These are phyloP conservation scores for Pitta sordida DNA, from an alignment of 2,113 vertebrate genomes.

Conservation along the genomic window DNA sequence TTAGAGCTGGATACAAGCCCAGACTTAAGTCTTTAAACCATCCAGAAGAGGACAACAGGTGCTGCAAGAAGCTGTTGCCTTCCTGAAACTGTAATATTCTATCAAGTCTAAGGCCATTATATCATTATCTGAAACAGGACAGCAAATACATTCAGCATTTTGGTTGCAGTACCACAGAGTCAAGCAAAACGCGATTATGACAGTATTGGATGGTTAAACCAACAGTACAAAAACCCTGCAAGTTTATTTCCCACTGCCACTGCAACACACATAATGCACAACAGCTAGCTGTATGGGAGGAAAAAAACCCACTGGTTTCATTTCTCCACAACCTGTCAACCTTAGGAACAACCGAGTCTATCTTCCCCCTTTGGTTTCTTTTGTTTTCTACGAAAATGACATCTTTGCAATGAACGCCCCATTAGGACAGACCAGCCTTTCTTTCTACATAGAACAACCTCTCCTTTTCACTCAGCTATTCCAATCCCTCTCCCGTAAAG, in stretches of 20 bases:
- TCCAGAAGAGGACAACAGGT: neutral
- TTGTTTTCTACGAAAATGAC: neutral
- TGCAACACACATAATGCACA: accelerated
- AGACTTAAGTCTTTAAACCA: constrained; percentile 12
- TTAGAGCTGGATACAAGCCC: neutral
- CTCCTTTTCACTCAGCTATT: neutral
- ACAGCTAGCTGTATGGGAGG: neutral
- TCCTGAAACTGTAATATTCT: neutral
- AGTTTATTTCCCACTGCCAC: neutral
- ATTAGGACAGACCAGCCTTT: neutral
- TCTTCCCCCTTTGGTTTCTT: neutral
- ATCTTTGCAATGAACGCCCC: neutral
- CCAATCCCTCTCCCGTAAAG: neutral
- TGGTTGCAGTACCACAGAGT: neutral
- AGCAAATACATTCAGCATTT: neutral
- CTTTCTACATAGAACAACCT: neutral
- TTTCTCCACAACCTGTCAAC: neutral
- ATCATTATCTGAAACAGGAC: neutral
- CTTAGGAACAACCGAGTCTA: neutral
- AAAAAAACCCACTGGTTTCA: neutral
- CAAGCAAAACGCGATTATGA: neutral
- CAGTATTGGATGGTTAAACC: neutral
- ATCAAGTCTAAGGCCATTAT: neutral
- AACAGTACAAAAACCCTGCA: neutral
- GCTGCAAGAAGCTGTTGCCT: neutral